These are phyloP conservation scores for Callionymus lyra DNA, from an alignment of 2,113 vertebrate genomes.

Conservation along the genomic window DNA sequence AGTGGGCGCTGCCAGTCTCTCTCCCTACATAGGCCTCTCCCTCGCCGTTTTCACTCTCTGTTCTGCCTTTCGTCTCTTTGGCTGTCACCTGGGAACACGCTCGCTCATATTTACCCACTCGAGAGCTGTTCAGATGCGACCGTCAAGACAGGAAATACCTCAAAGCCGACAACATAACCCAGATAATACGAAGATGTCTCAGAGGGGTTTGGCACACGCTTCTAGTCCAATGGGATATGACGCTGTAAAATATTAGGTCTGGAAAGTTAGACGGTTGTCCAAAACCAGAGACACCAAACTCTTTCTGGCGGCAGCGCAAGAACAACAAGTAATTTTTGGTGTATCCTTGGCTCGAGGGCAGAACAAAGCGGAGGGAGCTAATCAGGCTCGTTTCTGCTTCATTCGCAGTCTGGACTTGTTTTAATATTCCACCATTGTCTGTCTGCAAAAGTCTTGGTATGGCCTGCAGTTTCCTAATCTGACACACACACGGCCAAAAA, in stretches of 20 bases:
- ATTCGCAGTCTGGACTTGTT: constrained; percentile 36
- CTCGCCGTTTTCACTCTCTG: not conserved
- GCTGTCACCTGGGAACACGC: not conserved
- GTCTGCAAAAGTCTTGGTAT: constrained; percentile 17
- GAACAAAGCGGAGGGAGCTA: constrained; percentile 45
- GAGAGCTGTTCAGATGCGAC: constrained; percentile 2
- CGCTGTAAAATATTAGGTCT: constrained; percentile 8
- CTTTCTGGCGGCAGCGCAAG: constrained; percentile 44
- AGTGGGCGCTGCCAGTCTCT: constrained; percentile 25
- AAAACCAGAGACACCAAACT: constrained; percentile 30
- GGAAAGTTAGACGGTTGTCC: constrained; percentile 9
- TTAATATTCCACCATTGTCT: constrained; percentile 33
- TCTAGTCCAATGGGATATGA: constrained; percentile 1
- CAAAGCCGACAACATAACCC: constrained; percentile 35
- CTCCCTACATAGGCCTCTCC: constrained; percentile 31
- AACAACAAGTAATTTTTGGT: constrained; percentile 60
- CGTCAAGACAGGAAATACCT: constrained; percentile 24
- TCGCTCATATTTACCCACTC: not conserved
- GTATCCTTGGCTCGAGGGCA: constrained; percentile 54
- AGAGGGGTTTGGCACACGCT: not conserved
- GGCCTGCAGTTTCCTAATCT: constrained; percentile 21
- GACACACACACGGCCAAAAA: constrained; percentile 22
- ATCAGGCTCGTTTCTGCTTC: constrained; percentile 46
- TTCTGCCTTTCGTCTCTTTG: constrained; percentile 1
- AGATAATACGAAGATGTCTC: constrained; percentile 18